Evolutionary conservation across 2,797 vertebrate genomes (phyloP).

Genomic region (Leptoclinus maculatus): DNA sequence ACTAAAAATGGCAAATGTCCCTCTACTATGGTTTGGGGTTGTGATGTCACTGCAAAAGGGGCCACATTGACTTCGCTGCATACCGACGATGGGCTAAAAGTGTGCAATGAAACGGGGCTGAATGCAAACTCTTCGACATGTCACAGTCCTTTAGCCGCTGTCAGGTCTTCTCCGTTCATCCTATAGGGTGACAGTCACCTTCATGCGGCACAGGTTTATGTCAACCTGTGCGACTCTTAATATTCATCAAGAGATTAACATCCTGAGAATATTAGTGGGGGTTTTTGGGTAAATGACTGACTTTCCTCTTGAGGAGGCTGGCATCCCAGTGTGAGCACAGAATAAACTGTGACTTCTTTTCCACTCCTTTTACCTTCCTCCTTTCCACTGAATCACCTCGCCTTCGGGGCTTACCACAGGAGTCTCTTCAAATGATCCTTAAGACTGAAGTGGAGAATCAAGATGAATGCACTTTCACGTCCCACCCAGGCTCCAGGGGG

Average conservation of each 20-base stretch:
- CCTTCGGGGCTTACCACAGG: constrained; percentile 80
- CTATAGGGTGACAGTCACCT: constrained; percentile 69
- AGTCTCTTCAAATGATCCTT: constrained; percentile 83
- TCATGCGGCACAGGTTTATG: constrained; percentile 62
- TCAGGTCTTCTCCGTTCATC: constrained; percentile 37
- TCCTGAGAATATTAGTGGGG: constrained; percentile 52
- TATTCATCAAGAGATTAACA: constrained; percentile 70
- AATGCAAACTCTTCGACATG: constrained; percentile 49
- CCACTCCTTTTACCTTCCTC: constrained; percentile 41
- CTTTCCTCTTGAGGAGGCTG: constrained; percentile 49
- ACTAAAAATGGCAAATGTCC: not conserved
- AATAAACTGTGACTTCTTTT: constrained; percentile 54
- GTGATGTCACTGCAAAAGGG: constrained; percentile 14
- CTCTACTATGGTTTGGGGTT: not conserved
- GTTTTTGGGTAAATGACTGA: constrained; percentile 60
- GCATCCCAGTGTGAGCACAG: constrained; percentile 50
- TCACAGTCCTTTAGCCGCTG: constrained; percentile 41
- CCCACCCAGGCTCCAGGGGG: constrained; percentile 60
- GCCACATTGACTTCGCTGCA: constrained; percentile 23
- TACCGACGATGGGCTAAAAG: constrained; percentile 14
- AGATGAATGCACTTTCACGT: constrained; percentile 86
- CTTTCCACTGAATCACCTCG: constrained; percentile 67
- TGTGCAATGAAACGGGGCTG: constrained; percentile 30
- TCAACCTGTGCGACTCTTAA: constrained; percentile 53
- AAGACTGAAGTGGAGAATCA: constrained; percentile 82